Percentiles rank a stretch among this genome's conserved stretches.
phyloP scores from a whole-genome alignment of 2,888 invertebrate genomes.

The Philonicus albiceps region DNA sequence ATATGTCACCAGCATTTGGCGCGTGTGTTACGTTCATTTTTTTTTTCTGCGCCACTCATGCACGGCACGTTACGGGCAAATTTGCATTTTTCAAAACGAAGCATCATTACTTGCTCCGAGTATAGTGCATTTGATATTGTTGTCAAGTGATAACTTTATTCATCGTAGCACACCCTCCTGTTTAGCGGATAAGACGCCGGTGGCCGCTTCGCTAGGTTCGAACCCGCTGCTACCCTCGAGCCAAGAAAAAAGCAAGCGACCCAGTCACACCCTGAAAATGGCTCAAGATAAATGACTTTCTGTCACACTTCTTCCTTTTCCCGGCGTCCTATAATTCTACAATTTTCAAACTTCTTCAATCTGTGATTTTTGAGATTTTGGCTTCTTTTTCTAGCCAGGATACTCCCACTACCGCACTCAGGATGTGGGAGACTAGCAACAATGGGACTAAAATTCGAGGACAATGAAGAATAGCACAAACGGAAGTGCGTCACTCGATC shows the following conservation, averaged over 20 bases:
- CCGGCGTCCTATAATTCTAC: slow-evolving; percentile 18
- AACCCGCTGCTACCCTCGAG: not conserved
- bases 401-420: not conserved
- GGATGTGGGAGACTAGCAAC: not conserved
- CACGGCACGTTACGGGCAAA: not conserved
- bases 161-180: not conserved
- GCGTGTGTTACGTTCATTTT: slow-evolving; percentile 28
- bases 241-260: not conserved
- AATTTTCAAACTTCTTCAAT: slow-evolving; percentile 12
- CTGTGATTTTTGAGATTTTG: slow-evolving; percentile 17
- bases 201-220: not conserved
- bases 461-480: slow-evolving; percentile 22
- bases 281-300: slow-evolving; percentile 34
- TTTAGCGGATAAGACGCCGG: not conserved
- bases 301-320: slow-evolving; percentile 35
- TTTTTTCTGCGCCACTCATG: not conserved
- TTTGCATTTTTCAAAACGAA: slow-evolving; percentile 25
- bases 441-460: not conserved
- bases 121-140: slow-evolving; percentile 29
- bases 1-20: slow-evolving; percentile 45
- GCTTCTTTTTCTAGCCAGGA: not conserved
- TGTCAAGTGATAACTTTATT: slow-evolving; percentile 38
- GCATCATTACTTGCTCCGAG: slow-evolving; percentile 19
- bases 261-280: slow-evolving; percentile 3
- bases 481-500: slow-evolving; percentile 39